Base-by-base conservation (phyloP, 2,888 invertebrate genomes). In the Neoaliturus tenellus region DNA sequence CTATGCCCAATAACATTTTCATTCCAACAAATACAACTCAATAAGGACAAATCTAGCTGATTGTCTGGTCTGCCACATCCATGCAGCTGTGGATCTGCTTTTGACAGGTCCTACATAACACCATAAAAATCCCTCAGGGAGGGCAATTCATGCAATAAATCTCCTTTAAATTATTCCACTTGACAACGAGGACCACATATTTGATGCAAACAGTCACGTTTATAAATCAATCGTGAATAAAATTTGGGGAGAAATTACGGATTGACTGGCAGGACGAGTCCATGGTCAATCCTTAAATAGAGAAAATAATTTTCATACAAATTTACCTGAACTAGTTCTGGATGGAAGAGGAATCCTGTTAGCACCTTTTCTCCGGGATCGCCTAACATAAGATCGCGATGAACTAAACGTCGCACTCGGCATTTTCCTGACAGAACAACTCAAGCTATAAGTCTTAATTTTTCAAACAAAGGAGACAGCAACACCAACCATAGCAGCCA, bases 381-480 rank as follows among this genome's bases (percentile, higher is more conserved):
- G 95, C 92, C 97, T 95, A 90, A 96, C 95, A 93, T 96, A 97
- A 92, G 96, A 96, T 93, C 97, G 95, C 92, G 96, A 96, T 92
- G 97, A 96, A 91, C 96, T 96, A 92, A 97, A 97, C 91, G 97
- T 97, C 93, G 97, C 97, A 94, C 97, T 97, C 94, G 97, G 97
- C 97, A 97, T 96, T 93, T 94, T 96, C 92, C 92, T 51, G 41
- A 35, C 44, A 78, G 35, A 33, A 39, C 48, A 62, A 62, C 31
- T 25, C 62, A 62, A 62, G 31, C 31, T 14, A n/a, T 14, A 28
- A n/a, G 31, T 28, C 28, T 62, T 62, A 62, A 62, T 62, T 62
- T 62, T 62, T 62, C 28, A 95, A 95, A 95, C 95, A 95, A 95
- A 95, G 95, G 94, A 95, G 93, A 94, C 94, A 94, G 93, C 93